Evolutionary conservation across 2,888 invertebrate species (phyloP), one percentile per base, ranked within the genome.

Genomic region (Pollenia labialis): DNA sequence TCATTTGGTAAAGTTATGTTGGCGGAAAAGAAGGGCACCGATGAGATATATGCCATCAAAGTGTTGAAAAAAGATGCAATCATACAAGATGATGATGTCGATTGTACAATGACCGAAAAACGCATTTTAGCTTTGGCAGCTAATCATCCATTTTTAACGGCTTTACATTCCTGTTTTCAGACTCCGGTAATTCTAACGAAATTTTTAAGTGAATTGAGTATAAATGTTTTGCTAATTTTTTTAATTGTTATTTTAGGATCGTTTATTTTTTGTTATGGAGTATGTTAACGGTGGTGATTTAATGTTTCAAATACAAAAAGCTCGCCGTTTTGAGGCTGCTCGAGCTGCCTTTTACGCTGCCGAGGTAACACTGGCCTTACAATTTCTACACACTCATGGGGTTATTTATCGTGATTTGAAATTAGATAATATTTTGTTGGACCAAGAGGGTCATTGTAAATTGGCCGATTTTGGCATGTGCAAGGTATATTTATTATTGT

Each of bases 1-100:
- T 99, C 99, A 92, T 99, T 99, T 94, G 99, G 99, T 84, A 99
- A 99, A 95, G 99, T 99, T 74, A 98, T 99, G 98, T 94, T 99
- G 86, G 99, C 99, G 0, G 99, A 99, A 94, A 96, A 96, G 93
- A 98, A 97, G 93, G 97, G 97, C 89, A 96, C 97, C 18, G 99
- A 99, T 84, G 99, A 99, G 94, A 94, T 97, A 89, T 97, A 96
- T 92, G 97, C 97, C 12, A 96, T 97, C 85, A 97, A 97, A 93
- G 97, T 99, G 90, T 95, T 99, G 91, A 99, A 99, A 95, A 99
- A 99, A 94, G 98, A 99, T 94, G 98, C 98, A 56, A 99, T 99
- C 89, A 97, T 99, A 91, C 99, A 99, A 94, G 99, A 99, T 94
- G 99, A 99, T 93, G 99, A 99, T 94, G 99, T 99, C 81, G 99